A percentile compares a stretch with the other conserved stretches of the same genome.
Evolutionary conservation across 2,888 invertebrate species (phyloP).

Genomic region (Chrysolina haemoptera): DNA sequence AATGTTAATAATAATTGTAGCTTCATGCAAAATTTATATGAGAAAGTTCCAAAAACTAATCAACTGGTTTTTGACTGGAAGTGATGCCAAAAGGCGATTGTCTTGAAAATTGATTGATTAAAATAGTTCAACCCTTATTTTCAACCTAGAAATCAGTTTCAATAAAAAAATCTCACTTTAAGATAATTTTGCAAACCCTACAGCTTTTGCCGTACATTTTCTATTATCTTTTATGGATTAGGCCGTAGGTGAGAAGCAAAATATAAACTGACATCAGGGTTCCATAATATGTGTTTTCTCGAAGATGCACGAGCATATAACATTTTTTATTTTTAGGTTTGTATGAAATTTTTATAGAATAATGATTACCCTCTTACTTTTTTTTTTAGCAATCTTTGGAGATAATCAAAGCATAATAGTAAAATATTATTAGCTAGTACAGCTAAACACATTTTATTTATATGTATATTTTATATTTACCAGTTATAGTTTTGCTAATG

Average conservation of each 20-base stretch:
- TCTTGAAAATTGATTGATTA: background rate
- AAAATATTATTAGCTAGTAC: constrained; percentile 4
- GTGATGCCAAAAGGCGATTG: background rate
- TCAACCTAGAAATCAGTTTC: constrained; percentile 12
- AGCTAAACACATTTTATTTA: background rate
- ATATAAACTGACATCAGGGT: background rate
- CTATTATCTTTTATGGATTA: background rate
- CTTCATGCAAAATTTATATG: background rate
- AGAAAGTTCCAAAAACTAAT: constrained; percentile 2
- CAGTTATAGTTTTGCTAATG: background rate
- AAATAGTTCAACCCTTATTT: background rate
- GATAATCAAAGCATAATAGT: background rate
- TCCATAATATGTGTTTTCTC: background rate
- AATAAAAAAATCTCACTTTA: background rate
- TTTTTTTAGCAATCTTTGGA: background rate
- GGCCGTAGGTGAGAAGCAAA: background rate
- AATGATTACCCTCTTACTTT: no score
- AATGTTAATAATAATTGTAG: background rate
- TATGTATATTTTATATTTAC: constrained; percentile 9
- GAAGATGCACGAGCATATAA: background rate
- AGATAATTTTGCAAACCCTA: background rate
- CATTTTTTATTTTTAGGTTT: background rate
- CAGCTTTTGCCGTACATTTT: background rate
- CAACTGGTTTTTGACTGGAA: background rate
- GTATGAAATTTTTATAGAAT: no score